Percentiles rank a stretch among this genome's conserved stretches.
Conservation (phyloP, 2,888 invertebrate genomes). For the Lasioglossum villosulum region DNA sequence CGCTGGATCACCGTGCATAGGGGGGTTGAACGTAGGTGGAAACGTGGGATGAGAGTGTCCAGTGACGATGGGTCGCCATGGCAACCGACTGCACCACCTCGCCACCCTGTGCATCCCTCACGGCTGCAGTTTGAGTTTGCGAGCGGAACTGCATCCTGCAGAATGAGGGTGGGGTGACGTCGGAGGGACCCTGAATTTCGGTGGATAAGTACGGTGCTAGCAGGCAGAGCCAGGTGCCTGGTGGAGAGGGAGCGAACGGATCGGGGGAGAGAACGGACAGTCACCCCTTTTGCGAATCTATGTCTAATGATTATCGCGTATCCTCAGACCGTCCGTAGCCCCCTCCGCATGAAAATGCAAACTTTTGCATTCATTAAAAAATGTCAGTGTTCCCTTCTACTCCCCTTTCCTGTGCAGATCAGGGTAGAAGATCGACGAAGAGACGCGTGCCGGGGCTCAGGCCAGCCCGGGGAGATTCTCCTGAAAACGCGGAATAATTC, state of each 20-base stretch:
- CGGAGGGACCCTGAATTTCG: slow-evolving; percentile 78
- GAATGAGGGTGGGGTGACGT: slow-evolving; percentile 59
- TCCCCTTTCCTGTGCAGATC: slow-evolving; percentile 5
- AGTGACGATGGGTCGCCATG: slow-evolving; percentile 83
- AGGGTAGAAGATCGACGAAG: slow-evolving; percentile 22
- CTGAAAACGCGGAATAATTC: slow-evolving; percentile 12
- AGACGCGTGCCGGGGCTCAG: not conserved
- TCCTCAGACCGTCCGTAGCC: slow-evolving; percentile 55
- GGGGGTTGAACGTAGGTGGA: slow-evolving; percentile 72
- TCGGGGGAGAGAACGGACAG: slow-evolving; percentile 66
- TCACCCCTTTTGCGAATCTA: slow-evolving; percentile 78
- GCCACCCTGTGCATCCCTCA: slow-evolving; percentile 79
- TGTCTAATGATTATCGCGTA: slow-evolving; percentile 79
- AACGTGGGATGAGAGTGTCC: slow-evolving; percentile 79
- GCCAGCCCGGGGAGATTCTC: not conserved
- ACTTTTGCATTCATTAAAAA: slow-evolving; percentile 66
- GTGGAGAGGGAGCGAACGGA: slow-evolving; percentile 55
- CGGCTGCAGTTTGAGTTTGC: slow-evolving; percentile 82
- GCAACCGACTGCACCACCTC: slow-evolving; percentile 82
- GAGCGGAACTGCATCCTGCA: slow-evolving; percentile 77
- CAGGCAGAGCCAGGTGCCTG: slow-evolving; percentile 36
- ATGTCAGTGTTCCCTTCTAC: slow-evolving; percentile 48
- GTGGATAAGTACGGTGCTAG: slow-evolving; percentile 77
- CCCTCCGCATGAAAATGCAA: slow-evolving; percentile 58
- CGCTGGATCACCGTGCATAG: slow-evolving; percentile 81